Evolutionary conservation across 2,888 invertebrate genomes (phyloP).

Genomic region (Sthenelais limicola): DNA sequence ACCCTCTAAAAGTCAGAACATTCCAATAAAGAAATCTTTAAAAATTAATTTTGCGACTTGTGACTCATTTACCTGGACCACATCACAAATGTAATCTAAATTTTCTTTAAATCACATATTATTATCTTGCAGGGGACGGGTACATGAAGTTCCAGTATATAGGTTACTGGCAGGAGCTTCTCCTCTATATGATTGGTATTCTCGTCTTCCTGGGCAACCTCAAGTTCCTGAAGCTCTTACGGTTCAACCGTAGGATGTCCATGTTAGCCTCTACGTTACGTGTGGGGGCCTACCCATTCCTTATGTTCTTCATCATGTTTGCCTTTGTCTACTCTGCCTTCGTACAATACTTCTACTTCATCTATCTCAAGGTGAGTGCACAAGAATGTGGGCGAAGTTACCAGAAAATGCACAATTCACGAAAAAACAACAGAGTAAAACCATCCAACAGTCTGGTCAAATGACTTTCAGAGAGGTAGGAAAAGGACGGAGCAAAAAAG

Average conservation of each 20-base stretch:
- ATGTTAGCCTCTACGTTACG: constrained; percentile 66
- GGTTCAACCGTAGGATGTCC: constrained; percentile 54
- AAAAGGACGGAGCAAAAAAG: too few relatives aligned
- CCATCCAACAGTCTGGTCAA: too few relatives aligned
- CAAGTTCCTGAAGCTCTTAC: constrained; percentile 74
- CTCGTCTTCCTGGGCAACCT: constrained; percentile 74
- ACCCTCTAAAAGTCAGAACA: too few relatives aligned
- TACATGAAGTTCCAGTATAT: constrained; percentile 73
- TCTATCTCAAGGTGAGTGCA: constrained; percentile 57
- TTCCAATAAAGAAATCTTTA: too few relatives aligned
- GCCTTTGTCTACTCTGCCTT: constrained; percentile 70
- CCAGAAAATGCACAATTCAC: too few relatives aligned
- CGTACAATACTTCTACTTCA: constrained; percentile 69
- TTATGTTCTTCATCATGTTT: constrained; percentile 70
- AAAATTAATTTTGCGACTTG: too few relatives aligned
- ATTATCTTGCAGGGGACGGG: constrained; percentile 54
- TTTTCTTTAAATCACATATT: too few relatives aligned
- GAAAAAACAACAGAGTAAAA: too few relatives aligned
- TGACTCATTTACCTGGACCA: too few relatives aligned
- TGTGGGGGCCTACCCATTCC: constrained; percentile 62
- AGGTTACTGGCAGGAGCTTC: constrained; percentile 73
- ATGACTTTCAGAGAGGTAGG: too few relatives aligned
- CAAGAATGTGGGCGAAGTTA: too few relatives aligned
- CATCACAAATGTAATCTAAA: too few relatives aligned
- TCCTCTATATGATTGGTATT: constrained; percentile 73